Conservation (phyloP, 2,797 vertebrate genomes). For the Molossus molossus region DNA sequence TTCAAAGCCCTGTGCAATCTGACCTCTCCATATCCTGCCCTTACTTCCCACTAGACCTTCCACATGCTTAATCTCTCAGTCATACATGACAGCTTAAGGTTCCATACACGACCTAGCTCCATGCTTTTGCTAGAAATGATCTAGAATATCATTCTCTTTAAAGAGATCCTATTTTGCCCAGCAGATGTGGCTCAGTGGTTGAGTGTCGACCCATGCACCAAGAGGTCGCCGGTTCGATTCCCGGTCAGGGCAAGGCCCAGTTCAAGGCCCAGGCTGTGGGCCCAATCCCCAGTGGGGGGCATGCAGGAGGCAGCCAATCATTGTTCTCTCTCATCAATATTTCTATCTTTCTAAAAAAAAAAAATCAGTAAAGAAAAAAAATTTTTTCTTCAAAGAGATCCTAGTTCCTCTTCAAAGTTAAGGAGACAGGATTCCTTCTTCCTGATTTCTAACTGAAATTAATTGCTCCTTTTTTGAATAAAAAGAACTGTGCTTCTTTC, state of each 20-base stretch:
- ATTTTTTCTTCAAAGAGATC: neutral
- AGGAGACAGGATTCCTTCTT: constrained; percentile 24
- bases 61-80: neutral
- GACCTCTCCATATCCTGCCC: neutral
- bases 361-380: too few relatives aligned
- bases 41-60: neutral
- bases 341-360: too few relatives aligned
- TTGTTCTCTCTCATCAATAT: too few relatives aligned
- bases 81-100: neutral
- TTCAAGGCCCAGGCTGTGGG: too few relatives aligned
- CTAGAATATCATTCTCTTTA: neutral
- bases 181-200: too few relatives aligned
- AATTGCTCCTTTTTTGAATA: too few relatives aligned
- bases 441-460: neutral
- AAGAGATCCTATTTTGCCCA: neutral
- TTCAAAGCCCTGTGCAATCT: neutral
- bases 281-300: too few relatives aligned
- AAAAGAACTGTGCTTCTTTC: constrained; percentile 20
- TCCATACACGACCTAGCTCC: neutral
- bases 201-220: too few relatives aligned
- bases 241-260: too few relatives aligned
- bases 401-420: constrained; percentile 9
- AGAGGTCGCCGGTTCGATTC: too few relatives aligned
- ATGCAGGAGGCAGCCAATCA: too few relatives aligned
- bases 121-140: neutral